Conservation (phyloP, 2,113 vertebrate species). For the Sialia sialis region DNA sequence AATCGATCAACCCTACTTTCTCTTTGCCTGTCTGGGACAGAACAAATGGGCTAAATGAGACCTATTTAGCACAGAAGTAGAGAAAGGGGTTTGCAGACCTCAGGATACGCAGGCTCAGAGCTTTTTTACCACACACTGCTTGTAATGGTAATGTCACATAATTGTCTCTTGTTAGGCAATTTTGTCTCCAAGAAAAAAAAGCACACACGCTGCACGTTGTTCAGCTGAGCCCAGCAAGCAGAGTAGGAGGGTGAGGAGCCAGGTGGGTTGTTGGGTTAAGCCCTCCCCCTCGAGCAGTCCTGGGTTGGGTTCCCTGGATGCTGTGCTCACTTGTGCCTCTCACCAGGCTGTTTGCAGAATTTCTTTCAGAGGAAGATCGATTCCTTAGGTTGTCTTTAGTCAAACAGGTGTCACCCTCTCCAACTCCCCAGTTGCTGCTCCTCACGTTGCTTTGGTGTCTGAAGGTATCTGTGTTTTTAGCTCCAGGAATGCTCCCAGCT, state of each 20-base stretch:
- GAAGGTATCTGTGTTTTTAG: neutral
- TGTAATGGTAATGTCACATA: slow-evolving; percentile 29
- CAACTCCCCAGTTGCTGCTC: accelerated
- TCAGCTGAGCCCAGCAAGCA: neutral
- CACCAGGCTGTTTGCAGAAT: neutral
- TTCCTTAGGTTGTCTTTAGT: neutral
- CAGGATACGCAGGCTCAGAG: neutral
- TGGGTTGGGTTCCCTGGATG: neutral
- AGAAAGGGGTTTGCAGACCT: neutral
- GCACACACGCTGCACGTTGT: neutral
- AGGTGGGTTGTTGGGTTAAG: neutral
- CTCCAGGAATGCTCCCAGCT: neutral
- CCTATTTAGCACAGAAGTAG: neutral
- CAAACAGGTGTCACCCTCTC: neutral
- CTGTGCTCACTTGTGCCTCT: neutral
- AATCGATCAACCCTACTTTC: slow-evolving; percentile 64
- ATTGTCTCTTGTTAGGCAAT: slow-evolving; percentile 23
- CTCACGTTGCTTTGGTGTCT: accelerated
- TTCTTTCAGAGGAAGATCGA: neutral
- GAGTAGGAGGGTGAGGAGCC: neutral
- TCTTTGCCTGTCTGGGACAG: slow-evolving; percentile 54
- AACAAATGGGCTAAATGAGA: slow-evolving; percentile 67
- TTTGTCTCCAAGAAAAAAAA: neutral
- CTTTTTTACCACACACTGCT: neutral
- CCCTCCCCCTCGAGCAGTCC: accelerated